Evolutionary conservation across 2,113 vertebrate species (phyloP), one percentile per base, ranked within the genome.

Genomic region (Tragelaphus buxtoni): DNA sequence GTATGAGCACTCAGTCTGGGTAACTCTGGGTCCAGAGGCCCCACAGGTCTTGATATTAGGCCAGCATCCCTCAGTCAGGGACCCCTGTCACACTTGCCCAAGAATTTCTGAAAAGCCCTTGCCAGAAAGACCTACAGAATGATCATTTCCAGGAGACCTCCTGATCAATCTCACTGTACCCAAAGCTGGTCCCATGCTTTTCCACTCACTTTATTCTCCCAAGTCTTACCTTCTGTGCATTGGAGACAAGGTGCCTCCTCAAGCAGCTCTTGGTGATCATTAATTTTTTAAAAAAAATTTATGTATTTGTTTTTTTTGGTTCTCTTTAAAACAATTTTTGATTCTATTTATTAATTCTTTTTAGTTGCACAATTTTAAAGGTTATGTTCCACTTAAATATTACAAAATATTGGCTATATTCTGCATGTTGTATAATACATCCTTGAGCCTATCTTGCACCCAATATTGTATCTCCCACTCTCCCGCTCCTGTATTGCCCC

Each of bases 1-100:
- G 10, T 39, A 13, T 0, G 1, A 24, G 20, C 9, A 7, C 5
- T 72, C 20, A 39, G 10, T 42, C 18, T 5, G 7, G 35, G 20
- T 42, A 24, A 39, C 69, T 72, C 69, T 42, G 35, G 5, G 20
- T 24, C 35, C 9, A 12, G 20, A 72, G 35, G 10, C 35, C 69
- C 35, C 69, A 72, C 35, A 24, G 5, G 20, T 39, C 35, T 72
- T 72, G 69, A 72, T 42, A 24, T 0, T 1, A 72, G 69, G 9
- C 35, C 18, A 42, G 20, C 35, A 72, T 39, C 35, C n/a, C 69
- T 42, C 35, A 39, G 69, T 39, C 69, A 72, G 35, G 20, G 35
- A 42, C 69, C 39, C 20, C n/a, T 42, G 20, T 24, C 35, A 72
- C 35, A 72, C 10, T 39, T 72, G 35, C 69, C 35, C 69, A 72